Evolutionary conservation across 2,797 vertebrate species (phyloP), one percentile per base, ranked within the genome.

Genomic region (Tapirus indicus): DNA sequence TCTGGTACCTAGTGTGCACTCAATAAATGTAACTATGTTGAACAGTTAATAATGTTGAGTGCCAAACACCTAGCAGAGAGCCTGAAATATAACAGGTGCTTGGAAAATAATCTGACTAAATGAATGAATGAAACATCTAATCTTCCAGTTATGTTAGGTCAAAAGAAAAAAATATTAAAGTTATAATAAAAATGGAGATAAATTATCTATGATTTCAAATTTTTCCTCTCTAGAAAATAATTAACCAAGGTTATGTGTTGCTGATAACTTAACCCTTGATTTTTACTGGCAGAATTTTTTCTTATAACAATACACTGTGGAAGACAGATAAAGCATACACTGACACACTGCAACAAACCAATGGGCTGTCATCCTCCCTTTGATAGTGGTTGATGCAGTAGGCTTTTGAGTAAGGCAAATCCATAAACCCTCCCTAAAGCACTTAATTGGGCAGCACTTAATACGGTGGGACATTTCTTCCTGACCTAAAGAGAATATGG

Each of bases 361-460:
- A 86, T 58, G 62, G 1, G 20, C 20, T 29, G 62, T 58, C 66
- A 84, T 47, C 7, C 2, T 95, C 21, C 27, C 4, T 88, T 82
- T 75, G 44, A 74, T 9, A 90, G 7, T 25, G 6, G 66, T 5
- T 44, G 79, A 25, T 72, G 35, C 52, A 21, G 32, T 10, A 21
- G 74, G 75, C 54, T 94, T 92, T 38, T 68, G 18, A 90, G 12
- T 91, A 88, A 94, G 25, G 47, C 62, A 18, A 38, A 97, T 44
- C 54, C 18, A 78, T 52, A 87, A 80, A 49, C 9, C 25, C 47
- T 75, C 6, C 47, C 91, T 88, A 84, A 91, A 93, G 41, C 35
- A 93, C 32, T 41, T 91, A 94, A 83, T 13, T 93, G 32, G 54
- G 13, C 35, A 84, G 47, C 85, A 47, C 62, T 71, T 77, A 69